Evolutionary conservation across 1,140 invertebrate species (phyloP), one percentile per base, ranked within the genome.

Genomic region (Drosophila sulfurigaster): DNA sequence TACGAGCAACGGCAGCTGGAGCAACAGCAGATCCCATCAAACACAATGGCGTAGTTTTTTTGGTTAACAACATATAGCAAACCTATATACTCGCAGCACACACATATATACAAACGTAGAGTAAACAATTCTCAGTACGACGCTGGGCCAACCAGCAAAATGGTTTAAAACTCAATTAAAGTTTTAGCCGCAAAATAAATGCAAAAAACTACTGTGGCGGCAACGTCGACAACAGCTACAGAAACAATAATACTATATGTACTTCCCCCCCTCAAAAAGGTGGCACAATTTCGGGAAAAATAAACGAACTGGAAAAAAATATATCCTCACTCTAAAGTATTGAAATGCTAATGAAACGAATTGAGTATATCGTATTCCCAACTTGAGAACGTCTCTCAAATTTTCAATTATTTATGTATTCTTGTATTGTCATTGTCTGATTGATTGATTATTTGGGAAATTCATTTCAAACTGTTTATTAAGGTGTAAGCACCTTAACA

Each of bases 111-210:
- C 20, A 59, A n/a, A 52, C 15, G 45, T 43, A 52, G 46, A 41
- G 57, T 51, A 67, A 69, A 68, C 65, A 56, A 62, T 69, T 46
- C 71, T 45, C 49, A 28, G n/a, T 59, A 46, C 52, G 32, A 48
- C 49, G 64, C 43, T 70, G 49, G 64, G 60, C 76, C 51, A 75
- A 76, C 70, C 80, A 75, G 70, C 73, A 85, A 89, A 88, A 88
- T 83, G 89, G 89, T 90, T 87, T 91, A 83, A 91, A 91, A 91
- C 89, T 91, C 89, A 91, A 91, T 91, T 91, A 91, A 91, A 91
- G 89, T 91, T 91, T 91, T 91, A 86, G 89, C 89, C 89, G 89
- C 89, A 91, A 91, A 91, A 91, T 91, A 91, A 91, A 91, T 91
- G 81, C 78, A 83, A 87, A 87, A 88, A 88, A 81, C 67, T 49